Conservation (phyloP, 2,888 invertebrate genomes). For the Plagiodera versicolora region DNA sequence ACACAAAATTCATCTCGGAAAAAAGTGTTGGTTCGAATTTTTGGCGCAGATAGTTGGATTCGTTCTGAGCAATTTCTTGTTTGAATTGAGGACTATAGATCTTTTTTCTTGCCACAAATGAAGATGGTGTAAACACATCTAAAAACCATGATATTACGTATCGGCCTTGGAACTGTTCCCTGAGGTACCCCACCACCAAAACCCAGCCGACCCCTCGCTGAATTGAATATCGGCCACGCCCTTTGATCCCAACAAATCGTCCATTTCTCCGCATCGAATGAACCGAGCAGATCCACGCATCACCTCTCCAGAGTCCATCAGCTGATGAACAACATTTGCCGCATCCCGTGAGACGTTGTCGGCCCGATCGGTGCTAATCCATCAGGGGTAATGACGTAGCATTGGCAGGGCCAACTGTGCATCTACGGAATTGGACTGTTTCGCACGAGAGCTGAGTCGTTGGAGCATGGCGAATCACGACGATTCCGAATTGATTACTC, state of each 20-base stretch:
- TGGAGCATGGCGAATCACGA: not conserved
- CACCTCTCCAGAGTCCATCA: conserved; percentile 38
- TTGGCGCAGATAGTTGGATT: no score
- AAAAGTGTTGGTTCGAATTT: no score
- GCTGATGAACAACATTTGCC: conserved; percentile 40
- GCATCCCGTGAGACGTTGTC: conserved; percentile 32
- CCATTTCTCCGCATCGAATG: not conserved
- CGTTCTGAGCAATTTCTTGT: no score
- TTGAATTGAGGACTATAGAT: no score
- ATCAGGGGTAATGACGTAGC: conserved; percentile 43
- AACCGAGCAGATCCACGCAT: not conserved
- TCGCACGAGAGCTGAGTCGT: not conserved
- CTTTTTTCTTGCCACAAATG: no score
- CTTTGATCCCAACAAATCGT: not conserved
- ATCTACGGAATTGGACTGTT: not conserved
- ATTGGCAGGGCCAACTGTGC: conserved; percentile 30
- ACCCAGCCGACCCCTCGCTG: no score
- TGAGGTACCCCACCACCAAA: no score
- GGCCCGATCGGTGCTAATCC: conserved; percentile 40
- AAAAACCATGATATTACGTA: no score
- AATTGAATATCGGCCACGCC: no score
- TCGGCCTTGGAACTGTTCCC: no score
- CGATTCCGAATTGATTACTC: not conserved
- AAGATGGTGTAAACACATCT: no score
- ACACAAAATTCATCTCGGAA: no score